Evolutionary conservation across 2,113 vertebrate genomes (phyloP).

Genomic region (Entelurus aequoreus): DNA sequence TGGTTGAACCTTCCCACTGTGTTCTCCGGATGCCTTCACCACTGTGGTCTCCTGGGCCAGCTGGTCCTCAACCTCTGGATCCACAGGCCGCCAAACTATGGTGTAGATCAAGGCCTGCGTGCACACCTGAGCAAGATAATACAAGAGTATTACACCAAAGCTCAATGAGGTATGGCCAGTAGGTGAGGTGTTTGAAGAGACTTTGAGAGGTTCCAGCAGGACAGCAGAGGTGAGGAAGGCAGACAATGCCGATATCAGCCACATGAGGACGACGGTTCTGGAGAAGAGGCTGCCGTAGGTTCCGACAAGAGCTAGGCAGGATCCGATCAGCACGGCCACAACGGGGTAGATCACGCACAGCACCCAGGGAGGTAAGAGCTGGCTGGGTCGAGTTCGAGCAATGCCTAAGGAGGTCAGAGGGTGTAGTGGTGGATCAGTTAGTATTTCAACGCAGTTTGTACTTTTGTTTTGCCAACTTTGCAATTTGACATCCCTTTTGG

Average conservation of each 20-base stretch:
- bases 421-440: background rate
- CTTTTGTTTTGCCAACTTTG: too few species aligned
- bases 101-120: conserved; percentile 64
- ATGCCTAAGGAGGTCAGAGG: conserved; percentile 58
- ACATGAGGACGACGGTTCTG: conserved; percentile 67
- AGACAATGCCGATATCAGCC: conserved; percentile 65
- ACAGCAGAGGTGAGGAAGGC: conserved; percentile 70
- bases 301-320: conserved; percentile 60
- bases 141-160: background rate
- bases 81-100: conserved; percentile 65
- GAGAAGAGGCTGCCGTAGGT: conserved; percentile 70
- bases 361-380: conserved; percentile 66
- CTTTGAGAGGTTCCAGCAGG: conserved; percentile 74
- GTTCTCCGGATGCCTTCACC: conserved; percentile 43
- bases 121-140: conserved; percentile 56
- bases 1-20: conserved; percentile 56
- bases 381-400: conserved; percentile 42
- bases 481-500: too few species aligned
- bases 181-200: conserved; percentile 25
- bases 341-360: conserved; percentile 59
- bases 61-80: conserved; percentile 70
- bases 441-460: too few species aligned
- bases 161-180: background rate
- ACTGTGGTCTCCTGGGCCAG: conserved; percentile 65
- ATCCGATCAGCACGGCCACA: conserved; percentile 53